A percentile compares a stretch with the other conserved stretches of the same genome.
Conservation (phyloP, 30 jellyfish, hydroid and myxozoan species). For the Pseudorhiza aurosa region DNA sequence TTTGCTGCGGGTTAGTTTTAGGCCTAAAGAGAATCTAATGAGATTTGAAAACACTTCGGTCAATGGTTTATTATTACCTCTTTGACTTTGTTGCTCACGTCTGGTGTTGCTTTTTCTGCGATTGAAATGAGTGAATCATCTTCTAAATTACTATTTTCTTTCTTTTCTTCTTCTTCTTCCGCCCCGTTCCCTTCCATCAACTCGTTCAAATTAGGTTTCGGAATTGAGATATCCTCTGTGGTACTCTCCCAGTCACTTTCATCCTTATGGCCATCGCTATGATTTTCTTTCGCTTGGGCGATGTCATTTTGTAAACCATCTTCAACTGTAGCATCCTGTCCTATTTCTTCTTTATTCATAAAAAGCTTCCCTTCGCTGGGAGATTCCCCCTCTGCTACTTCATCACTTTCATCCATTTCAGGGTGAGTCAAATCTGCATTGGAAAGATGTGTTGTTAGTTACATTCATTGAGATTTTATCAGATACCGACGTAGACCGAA, state of each 20-base stretch:
- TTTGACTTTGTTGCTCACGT: neutral
- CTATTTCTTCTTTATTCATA: neutral
- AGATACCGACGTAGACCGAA: too few relatives aligned
- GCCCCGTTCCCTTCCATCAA: neutral
- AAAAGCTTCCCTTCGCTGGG: neutral
- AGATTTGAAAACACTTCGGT: too few relatives aligned
- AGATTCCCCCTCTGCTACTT: neutral
- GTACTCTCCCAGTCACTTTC: conserved; percentile 45
- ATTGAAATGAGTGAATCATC: conserved; percentile 26
- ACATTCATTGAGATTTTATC: too few relatives aligned
- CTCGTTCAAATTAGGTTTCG: conserved; percentile 16
- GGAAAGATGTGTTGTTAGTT: too few relatives aligned
- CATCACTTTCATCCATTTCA: neutral
- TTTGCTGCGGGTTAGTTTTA: too few relatives aligned
- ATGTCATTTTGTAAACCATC: neutral
- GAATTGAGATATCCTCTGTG: conserved; percentile 28
- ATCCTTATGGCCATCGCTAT: neutral
- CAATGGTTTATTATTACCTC: neutral
- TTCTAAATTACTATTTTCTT: conserved; percentile 35
- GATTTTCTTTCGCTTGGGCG: neutral
- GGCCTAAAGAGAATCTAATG: too few relatives aligned
- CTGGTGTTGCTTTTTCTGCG: conserved; percentile 41
- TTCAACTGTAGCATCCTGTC: neutral
- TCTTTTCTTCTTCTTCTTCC: neutral
- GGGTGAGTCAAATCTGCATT: neutral